These are phyloP conservation scores for Drosophila kuntzei DNA, from an alignment of 2,888 invertebrate genomes.

Conservation along the genomic window DNA sequence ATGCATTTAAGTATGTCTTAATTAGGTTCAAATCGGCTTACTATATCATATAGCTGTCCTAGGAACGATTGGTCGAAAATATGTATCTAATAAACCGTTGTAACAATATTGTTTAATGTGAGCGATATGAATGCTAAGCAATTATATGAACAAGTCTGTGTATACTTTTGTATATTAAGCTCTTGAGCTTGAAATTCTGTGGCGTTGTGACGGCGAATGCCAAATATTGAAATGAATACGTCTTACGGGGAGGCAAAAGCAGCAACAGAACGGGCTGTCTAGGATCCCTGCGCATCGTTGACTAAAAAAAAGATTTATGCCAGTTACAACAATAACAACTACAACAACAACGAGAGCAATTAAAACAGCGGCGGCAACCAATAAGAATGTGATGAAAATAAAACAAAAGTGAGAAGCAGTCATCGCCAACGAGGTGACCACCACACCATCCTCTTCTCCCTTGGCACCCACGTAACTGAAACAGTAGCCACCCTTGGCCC, in stretches of 20 bases:
- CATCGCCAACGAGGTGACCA: constrained; percentile 45
- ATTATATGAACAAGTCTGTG: constrained; percentile 2
- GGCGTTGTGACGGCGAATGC: constrained; percentile 42
- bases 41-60: too few relatives aligned
- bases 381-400: constrained; percentile 71
- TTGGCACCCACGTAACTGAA: constrained; percentile 7
- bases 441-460: neutral
- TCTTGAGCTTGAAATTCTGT: constrained; percentile 11
- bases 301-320: constrained; percentile 52
- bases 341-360: constrained; percentile 58
- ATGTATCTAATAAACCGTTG: too few relatives aligned
- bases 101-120: too few relatives aligned
- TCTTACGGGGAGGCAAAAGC: constrained; percentile 6
- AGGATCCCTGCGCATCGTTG: constrained; percentile 46
- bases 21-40: too few relatives aligned
- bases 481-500: constrained; percentile 10
- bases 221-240: constrained; percentile 49
- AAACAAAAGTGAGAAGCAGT: constrained; percentile 64
- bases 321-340: constrained; percentile 38
- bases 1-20: too few relatives aligned
- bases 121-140: neutral
- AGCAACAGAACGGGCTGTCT: constrained; percentile 6
- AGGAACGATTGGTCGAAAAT: too few relatives aligned
- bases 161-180: neutral
- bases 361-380: constrained; percentile 66